These are phyloP conservation scores for Taxidea taxus DNA, from an alignment of 2,113 vertebrate species.

Conservation along the genomic window DNA sequence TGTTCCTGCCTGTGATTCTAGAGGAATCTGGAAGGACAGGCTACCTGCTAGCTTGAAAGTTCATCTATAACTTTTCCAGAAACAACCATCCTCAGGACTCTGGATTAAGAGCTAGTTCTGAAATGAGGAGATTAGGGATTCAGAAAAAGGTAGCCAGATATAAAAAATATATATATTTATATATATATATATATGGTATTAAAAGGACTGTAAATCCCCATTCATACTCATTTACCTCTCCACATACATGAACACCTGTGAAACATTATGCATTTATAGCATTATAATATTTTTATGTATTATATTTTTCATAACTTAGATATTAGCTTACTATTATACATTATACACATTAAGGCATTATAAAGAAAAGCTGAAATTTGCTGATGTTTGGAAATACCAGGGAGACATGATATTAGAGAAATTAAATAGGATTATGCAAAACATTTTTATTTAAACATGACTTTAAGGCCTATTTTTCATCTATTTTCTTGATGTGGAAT, in stretches of 20 bases:
- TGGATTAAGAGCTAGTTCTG: background rate
- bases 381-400: background rate
- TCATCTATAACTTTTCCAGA: background rate
- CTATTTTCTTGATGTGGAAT: background rate
- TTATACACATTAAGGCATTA: background rate
- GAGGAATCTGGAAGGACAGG: accelerated
- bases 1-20: accelerated
- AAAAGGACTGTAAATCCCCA: accelerated
- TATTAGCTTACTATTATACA: background rate
- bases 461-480: background rate
- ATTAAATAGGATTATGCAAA: conserved; percentile 8
- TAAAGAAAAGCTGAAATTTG: background rate
- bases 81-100: background rate
- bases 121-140: background rate
- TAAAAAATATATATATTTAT: too few species aligned
- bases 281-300: background rate
- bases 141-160: background rate
- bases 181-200: background rate
- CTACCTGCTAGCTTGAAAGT: background rate
- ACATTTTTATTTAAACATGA: background rate
- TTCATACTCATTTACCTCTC: accelerated
- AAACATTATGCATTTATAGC: background rate
- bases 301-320: background rate
- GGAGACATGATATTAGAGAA: background rate
- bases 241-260: background rate